Conservation (phyloP, 2,113 vertebrate species). For the Columba janthina region DNA sequence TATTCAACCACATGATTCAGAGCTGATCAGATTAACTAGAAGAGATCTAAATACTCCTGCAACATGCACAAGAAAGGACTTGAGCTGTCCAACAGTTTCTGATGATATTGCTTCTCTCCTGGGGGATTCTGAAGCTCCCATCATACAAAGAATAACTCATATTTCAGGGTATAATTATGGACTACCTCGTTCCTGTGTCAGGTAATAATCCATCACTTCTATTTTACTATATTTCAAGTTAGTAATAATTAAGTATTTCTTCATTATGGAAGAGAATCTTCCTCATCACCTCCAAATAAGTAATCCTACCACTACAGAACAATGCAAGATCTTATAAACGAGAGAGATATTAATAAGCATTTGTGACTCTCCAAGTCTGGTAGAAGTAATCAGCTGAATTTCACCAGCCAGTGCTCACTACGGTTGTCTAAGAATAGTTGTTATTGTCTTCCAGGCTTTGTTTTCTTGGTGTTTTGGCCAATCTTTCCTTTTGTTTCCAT, state of each 20-base stretch:
- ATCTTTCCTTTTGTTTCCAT: background rate
- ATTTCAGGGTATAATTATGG: constrained; percentile 87
- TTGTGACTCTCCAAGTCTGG: background rate
- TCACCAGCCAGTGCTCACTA: constrained; percentile 26
- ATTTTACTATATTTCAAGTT: background rate
- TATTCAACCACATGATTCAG: constrained; percentile 37
- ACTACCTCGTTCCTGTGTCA: constrained; percentile 78
- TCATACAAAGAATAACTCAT: constrained; percentile 80
- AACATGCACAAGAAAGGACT: constrained; percentile 33
- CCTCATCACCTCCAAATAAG: background rate
- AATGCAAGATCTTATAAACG: background rate
- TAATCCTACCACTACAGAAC: background rate
- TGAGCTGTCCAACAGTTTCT: constrained; percentile 10
- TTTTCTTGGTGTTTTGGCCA: background rate
- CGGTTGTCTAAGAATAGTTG: constrained; percentile 18
- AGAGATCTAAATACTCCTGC: background rate
- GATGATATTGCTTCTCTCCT: constrained; percentile 55
- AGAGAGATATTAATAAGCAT: constrained; percentile 15
- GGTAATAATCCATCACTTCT: constrained; percentile 70
- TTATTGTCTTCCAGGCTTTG: background rate
- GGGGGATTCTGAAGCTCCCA: constrained; percentile 61
- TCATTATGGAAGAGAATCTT: background rate
- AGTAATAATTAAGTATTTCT: background rate
- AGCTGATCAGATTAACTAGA: constrained; percentile 22
- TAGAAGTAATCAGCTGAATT: constrained; percentile 36